Base-by-base conservation (phyloP, 2,888 invertebrate species). In the Mythimna albipuncta region DNA sequence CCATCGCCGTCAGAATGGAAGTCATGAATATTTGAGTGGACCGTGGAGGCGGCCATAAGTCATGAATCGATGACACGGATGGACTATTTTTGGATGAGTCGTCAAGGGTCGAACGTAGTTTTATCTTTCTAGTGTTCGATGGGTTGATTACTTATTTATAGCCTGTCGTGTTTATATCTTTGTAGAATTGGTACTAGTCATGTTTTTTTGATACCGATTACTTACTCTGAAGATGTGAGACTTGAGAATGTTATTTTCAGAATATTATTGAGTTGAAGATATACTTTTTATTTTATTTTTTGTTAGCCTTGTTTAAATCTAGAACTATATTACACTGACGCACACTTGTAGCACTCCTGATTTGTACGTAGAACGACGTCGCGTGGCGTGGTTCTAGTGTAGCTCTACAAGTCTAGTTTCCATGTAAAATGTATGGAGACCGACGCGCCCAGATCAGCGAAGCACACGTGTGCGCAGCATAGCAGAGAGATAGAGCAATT, bases 1-100 rank as follows among this genome's bases (percentile, higher is more conserved):
- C 79, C 65, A 69, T 79, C 63, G 82, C 67, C 69, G 80, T 83
- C 81, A 86, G 85, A 86, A 86, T 84, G 68, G 69, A 75, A 67
- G 77, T 85, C 85, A 89, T 89, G 89, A 89, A 89, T 89, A 87
- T 88, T 89, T 89, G 87, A 89, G 85, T 52, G 85, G 81, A 75
- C 81, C 68, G 66, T 50, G 75, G 77, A 71, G 77, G 79, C 78
- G 72, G 72, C 72, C 86, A 82, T 85, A 87, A 88, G 84, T 87
- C 87, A 82, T 77, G 77, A 81, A 87, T 87, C 77, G 87, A 82
- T 74, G 77, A 69, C 81, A 44, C 44, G 64, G 73, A 84, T 66
- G 64, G 58, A 72, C 76, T 75, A 63, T 64, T 64, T 70, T 63
- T 65, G 21, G 67, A 84, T 59, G 57, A 32, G 85, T 26, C 68